Conservation (phyloP, 2,113 vertebrate genomes). For the Oncorhynchus clarkii region DNA sequence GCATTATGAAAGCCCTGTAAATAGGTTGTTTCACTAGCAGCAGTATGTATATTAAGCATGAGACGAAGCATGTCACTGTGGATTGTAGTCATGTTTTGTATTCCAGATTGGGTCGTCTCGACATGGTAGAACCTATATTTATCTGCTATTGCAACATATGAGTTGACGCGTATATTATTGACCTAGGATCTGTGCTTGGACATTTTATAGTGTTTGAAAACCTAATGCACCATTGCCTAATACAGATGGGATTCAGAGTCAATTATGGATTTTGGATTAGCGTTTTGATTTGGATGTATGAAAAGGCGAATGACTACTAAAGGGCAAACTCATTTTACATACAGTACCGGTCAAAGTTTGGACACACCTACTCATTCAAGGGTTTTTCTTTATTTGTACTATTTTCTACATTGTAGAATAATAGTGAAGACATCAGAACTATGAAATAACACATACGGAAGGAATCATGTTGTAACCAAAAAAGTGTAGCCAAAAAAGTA, state of each 20-base stretch:
- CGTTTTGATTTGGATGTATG: slow-evolving; percentile 55
- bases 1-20: slow-evolving; percentile 33
- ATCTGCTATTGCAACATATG: slow-evolving; percentile 36
- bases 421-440: too few species aligned
- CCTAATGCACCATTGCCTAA: slow-evolving; percentile 49
- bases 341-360: too few species aligned
- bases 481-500: too few species aligned
- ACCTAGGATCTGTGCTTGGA: slow-evolving; percentile 55
- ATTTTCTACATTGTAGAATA: too few species aligned
- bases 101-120: slow-evolving; percentile 23
- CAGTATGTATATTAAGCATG: slow-evolving; percentile 24
- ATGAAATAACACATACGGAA: too few species aligned
- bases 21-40: slow-evolving; percentile 13
- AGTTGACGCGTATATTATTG: slow-evolving; percentile 36
- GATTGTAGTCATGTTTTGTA: slow-evolving; percentile 42
- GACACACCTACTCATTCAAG: too few species aligned
- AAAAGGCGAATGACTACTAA: slow-evolving; percentile 24
- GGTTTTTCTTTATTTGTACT: too few species aligned
- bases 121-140: slow-evolving; percentile 41
- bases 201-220: slow-evolving; percentile 20
- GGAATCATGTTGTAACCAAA: too few species aligned
- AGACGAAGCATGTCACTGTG: slow-evolving; percentile 42
- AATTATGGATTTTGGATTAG: slow-evolving; percentile 22
- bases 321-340: slow-evolving; percentile 17
- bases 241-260: slow-evolving; percentile 60